Conservation (phyloP, 2,888 invertebrate genomes). For the Plagiodera versicolora region DNA sequence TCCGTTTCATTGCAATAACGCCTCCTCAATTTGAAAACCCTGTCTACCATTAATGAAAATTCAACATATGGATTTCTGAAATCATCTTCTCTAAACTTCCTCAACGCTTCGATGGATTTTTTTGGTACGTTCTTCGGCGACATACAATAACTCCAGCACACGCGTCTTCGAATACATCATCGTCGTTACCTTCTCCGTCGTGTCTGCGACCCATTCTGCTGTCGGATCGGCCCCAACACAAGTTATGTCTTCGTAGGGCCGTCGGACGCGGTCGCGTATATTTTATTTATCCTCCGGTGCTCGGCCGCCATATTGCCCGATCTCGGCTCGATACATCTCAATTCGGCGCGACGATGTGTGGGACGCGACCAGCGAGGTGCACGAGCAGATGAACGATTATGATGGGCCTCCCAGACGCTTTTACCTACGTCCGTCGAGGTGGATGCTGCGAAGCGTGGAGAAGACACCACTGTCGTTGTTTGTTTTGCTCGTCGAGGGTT, state of each 20-base stretch:
- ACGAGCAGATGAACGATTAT: conserved; percentile 41
- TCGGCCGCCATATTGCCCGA: conserved; percentile 35
- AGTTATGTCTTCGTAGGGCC: conserved; percentile 51
- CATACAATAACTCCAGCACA: neutral
- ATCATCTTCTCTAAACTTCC: too few relatives aligned
- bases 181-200: conserved; percentile 46
- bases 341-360: conserved; percentile 38
- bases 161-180: conserved; percentile 39
- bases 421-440: too few relatives aligned
- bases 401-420: conserved; percentile 22
- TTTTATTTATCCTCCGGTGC: conserved; percentile 41
- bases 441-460: too few relatives aligned
- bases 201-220: conserved; percentile 51
- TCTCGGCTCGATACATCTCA: conserved; percentile 37
- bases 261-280: conserved; percentile 36
- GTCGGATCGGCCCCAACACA: conserved; percentile 45
- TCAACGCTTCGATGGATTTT: too few relatives aligned
- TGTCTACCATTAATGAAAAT: too few relatives aligned
- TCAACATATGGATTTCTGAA: too few relatives aligned
- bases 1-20: too few relatives aligned
- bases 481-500: too few relatives aligned
- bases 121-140: too few relatives aligned
- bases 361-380: conserved; percentile 31
- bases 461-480: too few relatives aligned
- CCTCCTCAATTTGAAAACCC: too few relatives aligned